A percentile compares a stretch with the other conserved stretches of the same genome.
Conservation (phyloP, 2,888 invertebrate genomes). For the Caenorhabditis sp. region DNA sequence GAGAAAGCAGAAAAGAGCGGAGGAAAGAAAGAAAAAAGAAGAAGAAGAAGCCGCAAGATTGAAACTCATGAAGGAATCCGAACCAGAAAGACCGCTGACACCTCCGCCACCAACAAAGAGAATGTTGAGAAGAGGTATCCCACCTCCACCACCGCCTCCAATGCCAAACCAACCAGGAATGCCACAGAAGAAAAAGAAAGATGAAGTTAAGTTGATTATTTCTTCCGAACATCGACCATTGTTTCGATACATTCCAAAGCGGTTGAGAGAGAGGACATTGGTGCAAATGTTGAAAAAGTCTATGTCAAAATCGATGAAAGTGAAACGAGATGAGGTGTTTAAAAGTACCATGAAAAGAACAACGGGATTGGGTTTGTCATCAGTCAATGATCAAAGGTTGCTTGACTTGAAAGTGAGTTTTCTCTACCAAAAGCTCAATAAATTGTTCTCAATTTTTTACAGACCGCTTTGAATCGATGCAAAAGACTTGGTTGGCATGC, state of each 20-base stretch:
- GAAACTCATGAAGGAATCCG: background rate
- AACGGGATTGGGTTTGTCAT: slow-evolving; percentile 1
- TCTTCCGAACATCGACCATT: slow-evolving; percentile 20
- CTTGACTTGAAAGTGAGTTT: slow-evolving; percentile 26
- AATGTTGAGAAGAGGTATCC: background rate
- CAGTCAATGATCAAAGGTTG: slow-evolving; percentile 12
- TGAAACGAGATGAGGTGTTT: background rate
- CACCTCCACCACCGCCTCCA: slow-evolving; percentile 3
- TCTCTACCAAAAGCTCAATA: background rate
- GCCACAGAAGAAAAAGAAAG: slow-evolving; percentile 27
- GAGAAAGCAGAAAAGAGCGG: background rate
- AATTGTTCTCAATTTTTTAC: slow-evolving; percentile 10
- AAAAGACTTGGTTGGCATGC: slow-evolving; percentile 32
- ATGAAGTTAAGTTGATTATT: slow-evolving; percentile 25
- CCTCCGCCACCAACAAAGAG: slow-evolving; percentile 8
- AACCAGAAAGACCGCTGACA: background rate
- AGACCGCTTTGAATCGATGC: slow-evolving; percentile 14
- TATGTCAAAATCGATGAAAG: slow-evolving; percentile 19
- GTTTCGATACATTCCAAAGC: slow-evolving; percentile 19
- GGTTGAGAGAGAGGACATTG: slow-evolving; percentile 16
- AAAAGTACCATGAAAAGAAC: background rate
- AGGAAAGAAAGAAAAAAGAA: background rate
- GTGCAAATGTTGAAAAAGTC: slow-evolving; percentile 17
- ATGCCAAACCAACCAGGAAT: background rate
- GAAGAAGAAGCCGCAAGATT: no score